A percentile compares a stretch with the other conserved stretches of the same genome.
Conservation (phyloP, 2,113 vertebrate species). For the Willisornis vidua region DNA sequence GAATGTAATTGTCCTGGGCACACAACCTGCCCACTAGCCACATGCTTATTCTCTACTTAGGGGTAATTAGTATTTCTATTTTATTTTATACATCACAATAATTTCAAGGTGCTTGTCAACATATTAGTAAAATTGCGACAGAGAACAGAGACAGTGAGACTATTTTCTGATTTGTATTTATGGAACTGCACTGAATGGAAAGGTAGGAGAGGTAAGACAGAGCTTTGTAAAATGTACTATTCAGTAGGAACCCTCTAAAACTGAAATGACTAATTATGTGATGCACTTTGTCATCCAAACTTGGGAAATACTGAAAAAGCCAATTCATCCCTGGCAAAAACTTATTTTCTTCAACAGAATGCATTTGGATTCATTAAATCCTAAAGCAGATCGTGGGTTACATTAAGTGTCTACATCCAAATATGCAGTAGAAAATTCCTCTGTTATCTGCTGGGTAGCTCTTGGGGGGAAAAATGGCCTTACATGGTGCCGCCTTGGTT, state of each 20-base stretch:
- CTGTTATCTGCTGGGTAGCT: background rate
- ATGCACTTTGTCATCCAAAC: background rate
- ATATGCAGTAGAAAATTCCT: background rate
- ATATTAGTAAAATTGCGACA: background rate
- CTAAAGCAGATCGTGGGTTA: background rate
- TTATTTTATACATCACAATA: background rate
- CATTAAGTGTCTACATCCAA: background rate
- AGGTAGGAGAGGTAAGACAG: background rate
- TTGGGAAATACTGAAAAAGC: background rate
- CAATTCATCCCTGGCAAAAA: background rate
- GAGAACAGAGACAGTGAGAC: background rate
- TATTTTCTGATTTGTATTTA: background rate
- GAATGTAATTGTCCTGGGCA: background rate
- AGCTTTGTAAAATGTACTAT: background rate
- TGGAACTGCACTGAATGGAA: background rate
- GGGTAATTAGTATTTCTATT: background rate
- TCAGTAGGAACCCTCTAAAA: background rate
- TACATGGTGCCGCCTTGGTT: background rate
- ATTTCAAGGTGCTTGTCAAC: background rate
- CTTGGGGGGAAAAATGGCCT: background rate
- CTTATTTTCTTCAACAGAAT: background rate
- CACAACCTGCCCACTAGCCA: background rate
- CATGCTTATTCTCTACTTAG: background rate
- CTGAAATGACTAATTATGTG: background rate
- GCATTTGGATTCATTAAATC: background rate